Base-by-base conservation (phyloP, 2,113 vertebrate genomes). In the Indri indri region DNA sequence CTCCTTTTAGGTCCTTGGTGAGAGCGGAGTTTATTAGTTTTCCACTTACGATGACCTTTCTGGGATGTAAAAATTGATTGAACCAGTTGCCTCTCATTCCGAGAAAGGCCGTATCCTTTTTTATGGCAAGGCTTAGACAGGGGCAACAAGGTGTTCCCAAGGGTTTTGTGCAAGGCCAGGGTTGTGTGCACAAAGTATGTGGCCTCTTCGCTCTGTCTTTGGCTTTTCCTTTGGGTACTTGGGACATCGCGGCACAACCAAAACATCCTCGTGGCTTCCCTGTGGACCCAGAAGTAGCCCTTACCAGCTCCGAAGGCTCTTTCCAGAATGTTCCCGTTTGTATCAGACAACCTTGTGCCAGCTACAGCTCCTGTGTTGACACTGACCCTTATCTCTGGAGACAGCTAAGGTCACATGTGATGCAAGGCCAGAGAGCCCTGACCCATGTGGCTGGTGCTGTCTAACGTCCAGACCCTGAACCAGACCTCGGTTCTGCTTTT, bases 11-110 rank as follows among this genome's bases (percentile, higher is more conserved):
- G 27, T 70, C 37, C 30, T 95, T 66, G 52, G 76, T 65, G 17
- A 89, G 80, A 87, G 30, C 30, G 25, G 37, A 87, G 30, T 73
- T 82, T 91, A 23, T 85, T 85, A 14, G 66, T 93, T 90, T 73
- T 81, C 42, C 27, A 68, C 34, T 81, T 89, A 68, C 6, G n/a
- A 61, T 79, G 66, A 80, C 80, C 32, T 96, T 94, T 68, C 61
- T 45, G 79, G 66, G 40, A 22, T 23, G 13, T 27, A 83, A 86
- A 52, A 61, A 61, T 27, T n/a, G 52, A 83, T 61, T 54, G 42
- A 77, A 37, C 16, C 16, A 45, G 23, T 74, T 45, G 25, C 52
- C 63, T 42, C 61, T 89, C 22, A 14, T 6, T 20, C 47, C 42
- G 80, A 74, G 88, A 70, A 54, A 68, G 79, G 25, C 77, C 16